Base-by-base conservation (phyloP, 2,113 vertebrate genomes). In the Dasypus novemcinctus region DNA sequence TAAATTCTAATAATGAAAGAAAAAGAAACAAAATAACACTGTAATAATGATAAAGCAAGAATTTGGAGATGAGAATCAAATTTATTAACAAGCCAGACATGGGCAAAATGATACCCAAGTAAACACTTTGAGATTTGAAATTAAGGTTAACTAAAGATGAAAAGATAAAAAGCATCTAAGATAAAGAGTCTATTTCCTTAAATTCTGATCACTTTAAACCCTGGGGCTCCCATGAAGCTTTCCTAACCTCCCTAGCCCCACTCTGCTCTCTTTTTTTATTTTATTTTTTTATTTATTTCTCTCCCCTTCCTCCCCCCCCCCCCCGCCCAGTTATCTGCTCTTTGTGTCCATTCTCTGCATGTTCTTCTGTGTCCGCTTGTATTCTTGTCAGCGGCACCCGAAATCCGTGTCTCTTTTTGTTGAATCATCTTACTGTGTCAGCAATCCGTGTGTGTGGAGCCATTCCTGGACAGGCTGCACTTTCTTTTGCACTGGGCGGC, bases 101-200 rank as follows among this genome's bases (percentile, higher is more conserved):
- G 36, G 64, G 10, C 64, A 90, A 76, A 95, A 91, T 29, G 41
- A 85, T 93, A 94, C 52, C 66, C 66, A 95, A 91, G 49, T 49
- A 90, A 87, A 81, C 71, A 63, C 3, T 4, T 27, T 21, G 54
- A 87, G 54, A 75, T 91, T 91, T 88, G 18, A 84, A 80, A 84
- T 52, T 21, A 93, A 88, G 49, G 38, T 38, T 94, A 71, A 91
- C 80, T 78, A 93, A 76, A 86, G 38, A 90, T 43, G 57, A 94
- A 87, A 94, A 91, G 52, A 36, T 64, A 94, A 94, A 29, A 52
- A n/a, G n/a, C n/a, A n/a, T n/a, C n/a, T n/a, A n/a, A n/a, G n/a
- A n/a, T n/a, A n/a, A n/a, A 17, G 5, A 82, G 23, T 71, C 43
- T 25, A 71, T 95, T 93, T 91, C 72, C 92, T 95, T 71, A 64